Conservation (phyloP, 2,888 invertebrate genomes). For the Ophion obscuratus region DNA sequence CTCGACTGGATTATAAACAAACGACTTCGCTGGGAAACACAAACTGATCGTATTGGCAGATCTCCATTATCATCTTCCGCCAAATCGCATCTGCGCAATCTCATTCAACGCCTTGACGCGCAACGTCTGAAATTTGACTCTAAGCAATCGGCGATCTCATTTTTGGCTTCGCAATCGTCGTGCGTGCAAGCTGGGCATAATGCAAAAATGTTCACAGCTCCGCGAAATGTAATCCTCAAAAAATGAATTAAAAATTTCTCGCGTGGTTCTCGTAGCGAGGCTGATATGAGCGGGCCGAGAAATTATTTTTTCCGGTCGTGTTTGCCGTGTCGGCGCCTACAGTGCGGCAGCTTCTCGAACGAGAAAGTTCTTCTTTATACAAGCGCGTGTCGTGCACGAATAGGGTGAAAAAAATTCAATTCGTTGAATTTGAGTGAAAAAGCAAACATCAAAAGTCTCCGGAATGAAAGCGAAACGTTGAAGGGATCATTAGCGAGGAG, state of each 20-base stretch:
- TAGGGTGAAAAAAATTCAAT: slow-evolving; percentile 33
- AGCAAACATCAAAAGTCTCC: slow-evolving; percentile 70
- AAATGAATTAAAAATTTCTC: not conserved
- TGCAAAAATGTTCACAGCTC: too few relatives aligned
- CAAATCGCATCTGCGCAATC: not conserved
- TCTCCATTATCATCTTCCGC: slow-evolving; percentile 17
- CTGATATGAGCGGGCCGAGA: not conserved
- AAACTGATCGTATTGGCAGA: not conserved
- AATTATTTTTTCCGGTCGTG: slow-evolving; percentile 52
- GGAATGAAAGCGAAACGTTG: slow-evolving; percentile 38
- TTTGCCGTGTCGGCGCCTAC: slow-evolving; percentile 65
- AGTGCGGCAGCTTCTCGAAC: slow-evolving; percentile 39
- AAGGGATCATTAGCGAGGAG: slow-evolving; percentile 69
- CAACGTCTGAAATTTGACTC: too few relatives aligned
- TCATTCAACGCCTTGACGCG: not conserved
- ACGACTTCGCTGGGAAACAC: slow-evolving; percentile 46
- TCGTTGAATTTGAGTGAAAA: slow-evolving; percentile 61
- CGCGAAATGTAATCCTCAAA: too few relatives aligned
- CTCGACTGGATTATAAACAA: slow-evolving; percentile 71
- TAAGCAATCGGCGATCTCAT: too few relatives aligned
- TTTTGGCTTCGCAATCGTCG: too few relatives aligned
- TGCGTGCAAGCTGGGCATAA: too few relatives aligned
- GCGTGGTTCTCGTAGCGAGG: too few relatives aligned
- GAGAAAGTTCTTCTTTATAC: slow-evolving; percentile 64
- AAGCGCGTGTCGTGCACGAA: slow-evolving; percentile 21